phyloP scores from a whole-genome alignment of 2,888 invertebrate species.

The Andrena flavipes region DNA sequence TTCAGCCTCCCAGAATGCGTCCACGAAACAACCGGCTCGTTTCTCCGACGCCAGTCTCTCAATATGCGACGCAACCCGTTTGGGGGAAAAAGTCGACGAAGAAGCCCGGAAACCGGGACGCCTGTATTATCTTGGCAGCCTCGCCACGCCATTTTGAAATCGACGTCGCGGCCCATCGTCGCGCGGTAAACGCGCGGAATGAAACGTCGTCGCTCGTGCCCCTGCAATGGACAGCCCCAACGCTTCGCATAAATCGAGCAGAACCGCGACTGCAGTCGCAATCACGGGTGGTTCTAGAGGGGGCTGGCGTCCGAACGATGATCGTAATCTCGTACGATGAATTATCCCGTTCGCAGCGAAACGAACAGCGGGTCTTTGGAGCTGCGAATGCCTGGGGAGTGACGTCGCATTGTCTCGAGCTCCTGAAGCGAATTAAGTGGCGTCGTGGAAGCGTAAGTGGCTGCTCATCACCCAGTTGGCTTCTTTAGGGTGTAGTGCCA shows the following conservation, averaged over 20 bases:
- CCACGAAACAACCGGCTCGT: slow-evolving; percentile 22
- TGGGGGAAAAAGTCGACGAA: neutral
- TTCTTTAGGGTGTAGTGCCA: neutral
- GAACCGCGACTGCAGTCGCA: slow-evolving; percentile 41
- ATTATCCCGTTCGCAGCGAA: slow-evolving; percentile 41
- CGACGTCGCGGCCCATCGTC: slow-evolving; percentile 16
- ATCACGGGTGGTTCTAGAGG: slow-evolving; percentile 32
- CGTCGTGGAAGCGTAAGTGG: slow-evolving; percentile 27
- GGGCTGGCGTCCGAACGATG: neutral
- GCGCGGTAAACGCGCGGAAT: slow-evolving; percentile 55
- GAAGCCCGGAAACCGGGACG: neutral
- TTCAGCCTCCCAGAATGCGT: neutral
- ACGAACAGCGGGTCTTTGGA: slow-evolving; percentile 31
- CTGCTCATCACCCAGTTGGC: slow-evolving; percentile 30
- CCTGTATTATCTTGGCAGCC: slow-evolving; percentile 21
- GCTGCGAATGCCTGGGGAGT: slow-evolving; percentile 26
- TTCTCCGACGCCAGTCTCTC: slow-evolving; percentile 17
- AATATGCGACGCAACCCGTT: neutral
- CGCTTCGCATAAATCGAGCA: slow-evolving; percentile 71
- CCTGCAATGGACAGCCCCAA: slow-evolving; percentile 51
- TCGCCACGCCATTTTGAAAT: too few species aligned
- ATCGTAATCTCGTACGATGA: slow-evolving; percentile 36
- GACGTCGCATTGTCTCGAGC: slow-evolving; percentile 53
- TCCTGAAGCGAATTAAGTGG: slow-evolving; percentile 28
- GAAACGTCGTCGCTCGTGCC: slow-evolving; percentile 41